phyloP scores from a whole-genome alignment of 64 coral and sea anemone genomes.

The Porites australiensis region DNA sequence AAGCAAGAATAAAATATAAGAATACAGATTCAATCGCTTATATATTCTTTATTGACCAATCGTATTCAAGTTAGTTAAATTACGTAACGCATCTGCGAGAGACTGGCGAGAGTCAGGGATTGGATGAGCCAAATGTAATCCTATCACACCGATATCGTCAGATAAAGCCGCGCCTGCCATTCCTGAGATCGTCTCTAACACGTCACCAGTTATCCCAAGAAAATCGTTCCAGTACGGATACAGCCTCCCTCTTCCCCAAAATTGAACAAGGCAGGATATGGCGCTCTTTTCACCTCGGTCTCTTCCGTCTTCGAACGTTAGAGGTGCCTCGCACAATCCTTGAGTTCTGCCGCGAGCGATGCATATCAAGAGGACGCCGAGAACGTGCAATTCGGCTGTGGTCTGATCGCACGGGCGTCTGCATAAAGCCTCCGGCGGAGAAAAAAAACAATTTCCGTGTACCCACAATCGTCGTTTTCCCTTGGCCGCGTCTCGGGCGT shows the following conservation, averaged over 20 bases:
- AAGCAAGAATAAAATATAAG: neutral
- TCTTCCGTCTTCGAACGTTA: neutral
- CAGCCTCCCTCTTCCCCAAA: neutral
- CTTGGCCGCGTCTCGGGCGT: neutral
- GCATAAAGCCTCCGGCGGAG: neutral
- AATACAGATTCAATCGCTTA: neutral
- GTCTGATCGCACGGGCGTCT: neutral
- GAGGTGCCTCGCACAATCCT: neutral
- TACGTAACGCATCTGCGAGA: neutral
- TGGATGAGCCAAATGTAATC: neutral
- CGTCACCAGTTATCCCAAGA: neutral
- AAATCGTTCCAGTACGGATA: neutral
- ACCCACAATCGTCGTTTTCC: neutral
- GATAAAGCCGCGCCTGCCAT: neutral
- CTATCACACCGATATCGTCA: neutral
- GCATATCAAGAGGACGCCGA: neutral
- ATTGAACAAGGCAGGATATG: neutral
- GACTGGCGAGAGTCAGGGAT: neutral
- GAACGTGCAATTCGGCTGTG: neutral
- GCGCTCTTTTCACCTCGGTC: neutral
- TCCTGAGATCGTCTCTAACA: neutral
- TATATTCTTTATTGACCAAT: conserved; percentile 2
- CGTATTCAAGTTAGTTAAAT: neutral
- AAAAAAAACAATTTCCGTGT: neutral
- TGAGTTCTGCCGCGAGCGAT: neutral